These are phyloP conservation scores for Cetoscarus ocellatus DNA, from an alignment of 2,797 vertebrate species.

Conservation along the genomic window DNA sequence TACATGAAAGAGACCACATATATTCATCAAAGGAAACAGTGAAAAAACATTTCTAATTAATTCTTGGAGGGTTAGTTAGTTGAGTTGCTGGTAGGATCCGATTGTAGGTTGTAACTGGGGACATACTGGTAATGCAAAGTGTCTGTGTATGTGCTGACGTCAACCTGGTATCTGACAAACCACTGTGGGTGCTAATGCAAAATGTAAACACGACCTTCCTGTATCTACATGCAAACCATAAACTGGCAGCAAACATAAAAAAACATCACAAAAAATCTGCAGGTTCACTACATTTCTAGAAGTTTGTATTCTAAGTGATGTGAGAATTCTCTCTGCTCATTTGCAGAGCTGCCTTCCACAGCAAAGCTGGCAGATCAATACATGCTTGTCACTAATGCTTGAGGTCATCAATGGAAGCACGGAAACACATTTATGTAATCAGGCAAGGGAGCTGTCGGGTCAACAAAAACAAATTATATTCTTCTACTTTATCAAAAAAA, in stretches of 20 bases:
- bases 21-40: no score
- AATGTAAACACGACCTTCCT: no score
- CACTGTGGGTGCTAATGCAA: no score
- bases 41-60: no score
- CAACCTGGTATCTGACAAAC: no score
- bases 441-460: conserved; percentile 50
- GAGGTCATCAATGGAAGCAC: conserved; percentile 74
- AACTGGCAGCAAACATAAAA: not conserved
- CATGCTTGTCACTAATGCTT: conserved; percentile 59
- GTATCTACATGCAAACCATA: not conserved
- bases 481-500: conserved; percentile 21
- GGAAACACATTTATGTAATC: conserved; percentile 75
- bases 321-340: conserved; percentile 44
- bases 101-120: no score
- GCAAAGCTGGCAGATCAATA: conserved; percentile 71
- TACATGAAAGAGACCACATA: no score
- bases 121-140: no score
- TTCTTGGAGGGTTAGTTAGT: no score
- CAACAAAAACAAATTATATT: conserved; percentile 26
- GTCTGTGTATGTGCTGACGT: no score
- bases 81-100: no score
- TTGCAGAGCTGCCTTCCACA: conserved; percentile 45
- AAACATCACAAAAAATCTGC: no score
- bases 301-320: conserved; percentile 23
- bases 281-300: conserved; percentile 24